These are phyloP conservation scores for Metallyticus violacea DNA, from an alignment of 2,888 invertebrate species.

Conservation along the genomic window DNA sequence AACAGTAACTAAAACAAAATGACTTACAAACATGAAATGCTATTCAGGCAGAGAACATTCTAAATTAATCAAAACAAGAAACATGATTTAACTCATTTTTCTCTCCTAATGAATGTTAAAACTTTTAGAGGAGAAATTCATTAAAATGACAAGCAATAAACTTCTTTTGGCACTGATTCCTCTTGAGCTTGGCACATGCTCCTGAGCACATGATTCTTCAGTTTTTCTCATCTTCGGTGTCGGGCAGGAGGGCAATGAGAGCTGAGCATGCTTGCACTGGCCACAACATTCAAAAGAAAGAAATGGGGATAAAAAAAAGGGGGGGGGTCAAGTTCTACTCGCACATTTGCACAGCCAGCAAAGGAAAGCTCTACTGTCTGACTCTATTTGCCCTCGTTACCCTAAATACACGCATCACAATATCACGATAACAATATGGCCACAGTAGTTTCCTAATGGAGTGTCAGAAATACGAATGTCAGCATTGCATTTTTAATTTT, in stretches of 20 bases:
- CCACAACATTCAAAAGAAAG: background rate
- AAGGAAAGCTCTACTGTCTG: background rate
- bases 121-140: background rate
- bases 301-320: background rate
- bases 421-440: background rate
- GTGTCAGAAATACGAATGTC: too few relatives aligned
- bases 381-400: background rate
- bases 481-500: too few relatives aligned
- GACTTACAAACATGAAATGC: background rate
- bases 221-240: background rate
- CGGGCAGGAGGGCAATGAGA: background rate
- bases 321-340: background rate
- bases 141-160: background rate
- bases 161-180: conserved; percentile 4
- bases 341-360: background rate
- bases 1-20: background rate
- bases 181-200: background rate
- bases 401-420: background rate
- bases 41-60: background rate
- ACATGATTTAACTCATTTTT: background rate
- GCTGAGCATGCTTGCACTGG: background rate
- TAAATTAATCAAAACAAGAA: background rate
- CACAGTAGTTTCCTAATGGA: background rate
- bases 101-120: background rate
- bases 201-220: background rate